Evolutionary conservation across 2,113 vertebrate genomes (phyloP).

Genomic region (Burhinus oedicnemus): DNA sequence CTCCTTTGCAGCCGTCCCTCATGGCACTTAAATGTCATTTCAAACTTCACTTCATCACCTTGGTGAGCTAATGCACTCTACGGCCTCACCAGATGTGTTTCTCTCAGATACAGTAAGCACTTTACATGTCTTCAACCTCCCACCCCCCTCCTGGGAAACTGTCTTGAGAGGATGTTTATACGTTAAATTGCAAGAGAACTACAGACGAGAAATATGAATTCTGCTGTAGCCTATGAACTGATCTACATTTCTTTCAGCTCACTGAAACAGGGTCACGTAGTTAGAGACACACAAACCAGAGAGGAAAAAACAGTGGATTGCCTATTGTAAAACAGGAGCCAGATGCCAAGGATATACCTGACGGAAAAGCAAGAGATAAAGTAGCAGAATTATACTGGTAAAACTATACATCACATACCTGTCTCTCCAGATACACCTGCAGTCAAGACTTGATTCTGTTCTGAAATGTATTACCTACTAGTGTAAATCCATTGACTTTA

Average conservation of each 20-base stretch:
- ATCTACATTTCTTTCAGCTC: background rate
- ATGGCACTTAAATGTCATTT: conserved; percentile 48
- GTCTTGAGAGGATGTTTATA: conserved; percentile 20
- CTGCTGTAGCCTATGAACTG: background rate
- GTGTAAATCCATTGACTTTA: background rate
- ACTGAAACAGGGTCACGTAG: background rate
- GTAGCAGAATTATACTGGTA: background rate
- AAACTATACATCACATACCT: background rate
- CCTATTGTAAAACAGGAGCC: background rate
- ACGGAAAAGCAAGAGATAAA: background rate
- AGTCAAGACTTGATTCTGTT: background rate
- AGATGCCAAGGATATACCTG: background rate
- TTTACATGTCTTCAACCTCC: background rate
- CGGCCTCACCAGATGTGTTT: background rate
- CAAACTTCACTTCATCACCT: conserved; percentile 57
- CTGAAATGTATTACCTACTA: background rate
- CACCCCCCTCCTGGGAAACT: background rate
- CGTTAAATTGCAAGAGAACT: background rate
- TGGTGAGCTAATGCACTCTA: conserved; percentile 24
- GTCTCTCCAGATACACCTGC: background rate
- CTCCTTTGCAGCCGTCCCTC: background rate
- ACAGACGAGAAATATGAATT: background rate
- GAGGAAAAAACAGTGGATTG: background rate
- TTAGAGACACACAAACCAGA: background rate
- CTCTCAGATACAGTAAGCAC: background rate